Percentiles rank a stretch among this genome's conserved stretches.
These are phyloP conservation scores for Minunthozetes semirufus DNA, from an alignment of 2,888 invertebrate species.

Conservation along the genomic window DNA sequence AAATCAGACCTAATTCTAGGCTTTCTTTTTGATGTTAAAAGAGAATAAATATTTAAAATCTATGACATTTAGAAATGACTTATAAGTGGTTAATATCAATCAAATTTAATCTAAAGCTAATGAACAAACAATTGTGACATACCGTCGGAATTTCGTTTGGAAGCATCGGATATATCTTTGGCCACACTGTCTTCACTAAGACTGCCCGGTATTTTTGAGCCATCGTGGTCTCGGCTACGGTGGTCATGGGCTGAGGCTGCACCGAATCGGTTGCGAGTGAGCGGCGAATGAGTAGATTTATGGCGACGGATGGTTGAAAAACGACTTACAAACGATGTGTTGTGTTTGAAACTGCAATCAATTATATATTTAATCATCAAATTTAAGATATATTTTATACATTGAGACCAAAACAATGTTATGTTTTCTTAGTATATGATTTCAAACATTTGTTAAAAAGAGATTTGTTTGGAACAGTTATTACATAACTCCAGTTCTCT, in stretches of 20 bases:
- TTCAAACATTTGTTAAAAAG: not conserved
- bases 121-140: slow-evolving; percentile 50
- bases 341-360: slow-evolving; percentile 73
- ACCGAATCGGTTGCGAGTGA: slow-evolving; percentile 53
- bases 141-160: slow-evolving; percentile 78
- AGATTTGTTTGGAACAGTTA: no score
- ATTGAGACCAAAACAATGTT: not conserved
- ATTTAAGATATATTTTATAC: not conserved
- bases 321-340: slow-evolving; percentile 83
- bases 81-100: no score
- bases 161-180: slow-evolving; percentile 57
- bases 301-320: slow-evolving; percentile 72
- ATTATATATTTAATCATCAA: no score
- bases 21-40: no score
- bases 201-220: slow-evolving; percentile 52
- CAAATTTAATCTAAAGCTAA: no score
- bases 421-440: not conserved
- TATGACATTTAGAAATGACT: no score
- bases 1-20: no score
- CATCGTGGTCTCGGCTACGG: slow-evolving; percentile 39
- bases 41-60: no score
- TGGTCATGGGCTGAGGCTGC: slow-evolving; percentile 46
- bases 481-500: no score
- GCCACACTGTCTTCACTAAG: slow-evolving; percentile 74
- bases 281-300: slow-evolving; percentile 42